Evolutionary conservation across 2,888 invertebrate genomes (phyloP), one percentile per base, ranked within the genome.

Genomic region (Anthrax anthrax): DNA sequence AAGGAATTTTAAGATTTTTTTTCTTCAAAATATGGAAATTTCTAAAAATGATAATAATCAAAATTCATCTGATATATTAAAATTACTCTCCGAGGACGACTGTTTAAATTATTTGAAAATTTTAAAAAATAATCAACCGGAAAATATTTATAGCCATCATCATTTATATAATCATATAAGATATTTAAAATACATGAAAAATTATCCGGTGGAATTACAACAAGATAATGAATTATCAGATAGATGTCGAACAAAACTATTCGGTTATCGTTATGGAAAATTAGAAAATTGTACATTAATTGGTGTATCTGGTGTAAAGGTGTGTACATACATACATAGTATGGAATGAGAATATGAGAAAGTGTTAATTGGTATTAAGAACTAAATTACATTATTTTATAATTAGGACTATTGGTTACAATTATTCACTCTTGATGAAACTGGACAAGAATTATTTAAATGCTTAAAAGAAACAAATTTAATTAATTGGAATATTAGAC

Each of bases 381-480:
- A n/a, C n/a, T n/a, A n/a, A 39, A 38, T 9, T 37, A 38, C 10
- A 23, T 12, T 16, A 19, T 37, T n/a, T 19, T 18, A 16, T 16
- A 46, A 38, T 18, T 17, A 51, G 51, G 52, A 50, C 27, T 52
- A 50, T 27, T 49, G 49, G 49, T 36, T 52, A 3, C 49, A 47
- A 14, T 38, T 50, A 17, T 50, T 18, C 32, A 40, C 50, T 4
- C 14, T 49, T 1, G 47, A 52, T 37, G 36, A 50, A 23, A 44
- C 44, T 18, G 51, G 44, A 10, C 32, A 41, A 13, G 53, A 53
- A 36, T 46, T 53, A 34, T n/a, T 36, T 3, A 46, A 51, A 32
- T 51, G 50, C 18, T 34, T 53, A 13, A 19, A 8, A 37, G 37
- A 49, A 13, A 53, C 53, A 10, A 44, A 39, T 6, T 37, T 47